Base-by-base conservation (phyloP, 2,888 invertebrate genomes). In the Hypsopygia costalis region DNA sequence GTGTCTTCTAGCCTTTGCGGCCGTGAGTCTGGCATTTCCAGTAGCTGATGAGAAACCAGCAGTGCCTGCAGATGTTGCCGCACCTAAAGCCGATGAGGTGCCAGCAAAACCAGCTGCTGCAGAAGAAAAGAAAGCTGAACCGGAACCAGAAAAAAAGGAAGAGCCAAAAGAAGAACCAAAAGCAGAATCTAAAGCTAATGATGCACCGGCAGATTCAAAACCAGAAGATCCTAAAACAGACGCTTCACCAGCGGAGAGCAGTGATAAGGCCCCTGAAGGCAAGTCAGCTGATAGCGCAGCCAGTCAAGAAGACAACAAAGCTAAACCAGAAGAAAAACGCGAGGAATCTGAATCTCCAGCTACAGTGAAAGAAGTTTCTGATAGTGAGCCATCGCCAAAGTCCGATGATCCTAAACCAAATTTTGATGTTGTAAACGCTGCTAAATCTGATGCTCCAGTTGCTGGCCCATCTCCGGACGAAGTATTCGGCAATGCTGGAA, bases 1-100 rank as follows among this genome's bases (percentile, higher is more conserved):
- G 70, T 88, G 90, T 62, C 70, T 92, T 62, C 70, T 92, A 65
- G 87, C 92, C 71, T 79, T 92, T 60, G 87, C 90, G 69, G 89
- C 76, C 69, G 90, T 72, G 69, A 89, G 69, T 75, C 60, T 90
- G 61, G 90, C 92, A 28, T 91, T 91, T 90, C 93, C 93, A 36
- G 79, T 93, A 31, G 91, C 91, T 28, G 92, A 92, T 43, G 80
- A 65, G 41, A 66, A 60, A 41, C 62, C 50, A 35, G 62, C 62
- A 33, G 52, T 53, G 34, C 58, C 64, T 16, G 54, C 50, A 11
- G 49, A 55, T 6, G 51, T 52, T 11, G 39, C 48, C 6, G 44
- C 47, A 10, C 39, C 47, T 1, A 69, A 69, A 43, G 32, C 52
- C 11, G 74, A 69, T 3, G 64, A 55, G 11, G 39, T 46, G 3